Evolutionary conservation across 2,797 vertebrate species (phyloP), one percentile per base, ranked within the genome.

Genomic region (Spinus olivaceus): DNA sequence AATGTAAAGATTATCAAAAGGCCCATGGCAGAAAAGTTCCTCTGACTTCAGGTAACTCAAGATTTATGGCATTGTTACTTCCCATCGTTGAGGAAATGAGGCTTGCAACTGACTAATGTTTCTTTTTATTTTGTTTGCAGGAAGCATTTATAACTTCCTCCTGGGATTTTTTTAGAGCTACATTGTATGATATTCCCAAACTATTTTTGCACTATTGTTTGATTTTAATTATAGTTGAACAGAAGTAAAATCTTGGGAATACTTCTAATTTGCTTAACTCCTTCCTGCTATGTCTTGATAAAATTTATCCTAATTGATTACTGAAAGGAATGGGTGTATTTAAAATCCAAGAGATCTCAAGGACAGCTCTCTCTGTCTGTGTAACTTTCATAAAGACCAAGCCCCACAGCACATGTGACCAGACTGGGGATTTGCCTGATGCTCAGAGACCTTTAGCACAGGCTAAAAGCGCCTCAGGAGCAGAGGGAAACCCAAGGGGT

Each of bases 61-160:
- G 97, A 98, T 98, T 97, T 97, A 98, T 97, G 86, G 80, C 86
- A 94, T 90, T 96, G 94, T 95, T 97, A 91, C 92, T 90, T 71
- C 95, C 95, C 91, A 97, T 97, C 90, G 95, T 54, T 94, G 84
- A 96, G 82, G 94, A 97, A 98, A 97, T 98, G 97, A 98, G 93
- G 93, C 97, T 98, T 97, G 94, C 63, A 33, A 96, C 95, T 97
- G 96, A 97, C 96, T 98, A 97, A 98, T 97, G 97, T 96, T 97
- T 97, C 95, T 96, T 96, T 96, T 96, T 96, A 97, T 96, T 97
- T 97, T 97, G 94, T 97, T 97, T 97, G 97, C 96, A 96, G 81
- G 94, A 97, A 96, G 87, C 92, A 97, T 97, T 98, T 98, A 90
- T 95, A 97, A 97, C 94, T 96, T 97, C 84, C 95, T 96, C 76